Base-by-base conservation (phyloP, 1,140 invertebrate species). In the Drosophila miranda region DNA sequence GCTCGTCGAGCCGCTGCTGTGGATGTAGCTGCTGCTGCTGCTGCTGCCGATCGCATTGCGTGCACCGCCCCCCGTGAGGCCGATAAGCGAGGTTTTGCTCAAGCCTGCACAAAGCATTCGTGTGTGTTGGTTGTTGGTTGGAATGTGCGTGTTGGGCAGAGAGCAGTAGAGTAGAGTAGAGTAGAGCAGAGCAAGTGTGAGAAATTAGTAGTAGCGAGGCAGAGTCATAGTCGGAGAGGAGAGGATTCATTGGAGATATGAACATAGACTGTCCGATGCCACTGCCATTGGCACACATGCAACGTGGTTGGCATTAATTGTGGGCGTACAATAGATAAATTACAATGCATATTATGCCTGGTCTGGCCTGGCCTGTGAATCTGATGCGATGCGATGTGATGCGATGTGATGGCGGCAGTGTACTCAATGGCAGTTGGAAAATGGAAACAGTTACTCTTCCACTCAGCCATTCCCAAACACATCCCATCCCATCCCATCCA, bases 81-180 rank as follows among this genome's bases (percentile, higher is more conserved):
- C 95, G 75, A 96, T 96, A 51, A 97, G 91, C 11, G 95, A 95
- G 45, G 95, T 93, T 90, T 96, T 95, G 48, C 95, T 95, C 45
- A 95, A 94, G 82, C 96, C 96, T 96, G 90, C 55, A 57, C 26
- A 58, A 75, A 62, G 70, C 58, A 58, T 23, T 38, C 41, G 19
- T 21, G 50, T 54, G 34, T 59, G 66, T 61, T 52, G 8, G 41
- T 56, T 7, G 56, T 55, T 30, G 28, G 66, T 57, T 44, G 21
- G 64, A 45, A 62, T 26, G 13, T 54, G 16, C 21, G 50, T 55
- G 68, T 52, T 57, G 57, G 23, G 56, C 38, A 54, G 46, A 57
- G 56, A 66, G 64, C 70, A 48, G 6, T 13, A 1, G 2, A 2
- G 9, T 42, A 14, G 2, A 2, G 9, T 42, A 14, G 38, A 42